Conservation (phyloP, 2,888 invertebrate species). For the Lasioglossum villosulum region DNA sequence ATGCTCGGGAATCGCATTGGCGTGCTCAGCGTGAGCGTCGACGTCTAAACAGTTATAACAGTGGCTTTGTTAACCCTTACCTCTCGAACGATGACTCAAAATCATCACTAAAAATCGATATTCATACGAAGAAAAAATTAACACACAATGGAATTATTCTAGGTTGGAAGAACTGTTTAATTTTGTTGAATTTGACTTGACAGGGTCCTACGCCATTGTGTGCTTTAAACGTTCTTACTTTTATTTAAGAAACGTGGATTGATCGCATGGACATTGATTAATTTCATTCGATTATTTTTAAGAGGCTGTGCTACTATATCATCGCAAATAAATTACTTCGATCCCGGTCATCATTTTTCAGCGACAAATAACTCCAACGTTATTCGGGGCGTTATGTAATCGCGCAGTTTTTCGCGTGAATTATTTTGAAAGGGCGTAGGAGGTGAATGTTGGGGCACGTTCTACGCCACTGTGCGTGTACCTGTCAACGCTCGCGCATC, state of each 20-base stretch:
- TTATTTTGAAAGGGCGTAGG: neutral
- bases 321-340: neutral
- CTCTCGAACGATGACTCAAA: too few relatives aligned
- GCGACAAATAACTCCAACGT: neutral
- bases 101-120: too few relatives aligned
- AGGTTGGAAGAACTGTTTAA: too few relatives aligned
- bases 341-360: too few relatives aligned
- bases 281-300: neutral
- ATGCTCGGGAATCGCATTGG: neutral
- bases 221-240: neutral
- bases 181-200: too few relatives aligned
- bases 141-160: too few relatives aligned
- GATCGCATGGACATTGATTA: neutral
- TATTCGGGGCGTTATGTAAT: rapidly evolving
- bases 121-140: too few relatives aligned
- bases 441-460: neutral
- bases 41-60: neutral
- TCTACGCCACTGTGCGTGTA: conserved; percentile 62
- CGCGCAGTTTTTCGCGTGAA: too few relatives aligned
- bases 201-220: neutral
- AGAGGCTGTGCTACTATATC: neutral
- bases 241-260: neutral
- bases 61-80: too few relatives aligned
- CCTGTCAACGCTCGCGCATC: conserved; percentile 70
- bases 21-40: neutral